phyloP scores from a whole-genome alignment of 2,797 vertebrate genomes.

The Lophotriccus pileatus region DNA sequence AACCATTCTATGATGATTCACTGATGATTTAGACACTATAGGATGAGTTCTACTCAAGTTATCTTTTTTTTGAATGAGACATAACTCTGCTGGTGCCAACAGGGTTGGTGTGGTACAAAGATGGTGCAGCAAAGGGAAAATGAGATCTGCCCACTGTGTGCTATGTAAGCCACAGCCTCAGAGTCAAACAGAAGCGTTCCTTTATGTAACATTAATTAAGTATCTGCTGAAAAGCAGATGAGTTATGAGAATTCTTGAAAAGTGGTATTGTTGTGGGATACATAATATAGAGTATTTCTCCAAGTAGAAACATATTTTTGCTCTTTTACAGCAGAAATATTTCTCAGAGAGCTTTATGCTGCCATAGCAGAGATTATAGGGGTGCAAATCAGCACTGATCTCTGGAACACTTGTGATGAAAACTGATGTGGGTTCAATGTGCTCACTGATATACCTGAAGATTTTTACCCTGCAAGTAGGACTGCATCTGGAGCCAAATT shows the following conservation, averaged over 20 bases:
- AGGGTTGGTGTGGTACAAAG: fast-evolving
- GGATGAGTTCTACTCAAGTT: background rate
- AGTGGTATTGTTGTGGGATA: background rate
- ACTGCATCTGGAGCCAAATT: background rate
- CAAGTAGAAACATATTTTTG: background rate
- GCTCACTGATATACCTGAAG: background rate
- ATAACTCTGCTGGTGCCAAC: fast-evolving
- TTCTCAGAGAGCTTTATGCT: background rate
- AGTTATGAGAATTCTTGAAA: background rate
- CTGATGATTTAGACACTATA: background rate
- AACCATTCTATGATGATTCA: background rate
- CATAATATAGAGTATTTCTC: background rate
- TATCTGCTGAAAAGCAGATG: background rate
- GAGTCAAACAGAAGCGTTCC: background rate
- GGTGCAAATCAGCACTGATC: background rate
- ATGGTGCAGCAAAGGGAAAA: background rate
- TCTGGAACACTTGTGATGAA: background rate
- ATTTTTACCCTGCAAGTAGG: background rate
- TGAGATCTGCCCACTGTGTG: background rate
- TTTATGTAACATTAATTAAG: constrained; percentile 5
- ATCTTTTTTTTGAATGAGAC: background rate
- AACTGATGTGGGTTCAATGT: background rate
- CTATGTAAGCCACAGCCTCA: background rate
- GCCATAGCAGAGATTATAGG: background rate
- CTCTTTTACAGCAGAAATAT: background rate